Percentiles rank a stretch among this genome's conserved stretches.
Evolutionary conservation across 2,888 invertebrate genomes (phyloP).

Genomic region (Dynastes grantii): DNA sequence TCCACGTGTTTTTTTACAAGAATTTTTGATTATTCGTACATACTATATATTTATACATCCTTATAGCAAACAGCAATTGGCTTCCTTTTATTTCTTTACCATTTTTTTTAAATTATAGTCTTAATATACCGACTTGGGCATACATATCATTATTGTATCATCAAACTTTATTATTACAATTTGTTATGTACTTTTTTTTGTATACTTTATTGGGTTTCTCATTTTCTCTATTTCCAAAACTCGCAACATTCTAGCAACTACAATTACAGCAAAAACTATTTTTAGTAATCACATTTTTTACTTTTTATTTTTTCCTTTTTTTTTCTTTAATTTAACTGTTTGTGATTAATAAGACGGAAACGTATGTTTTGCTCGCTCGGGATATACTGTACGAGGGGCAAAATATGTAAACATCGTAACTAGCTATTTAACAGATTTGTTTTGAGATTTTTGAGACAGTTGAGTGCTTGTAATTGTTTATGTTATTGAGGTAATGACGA

Average conservation of each 20-base stretch:
- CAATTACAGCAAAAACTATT: constrained; percentile 65
- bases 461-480: constrained; percentile 23
- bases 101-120: constrained; percentile 41
- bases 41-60: constrained; percentile 2
- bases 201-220: constrained; percentile 22
- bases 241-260: constrained; percentile 74
- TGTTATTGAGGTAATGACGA: constrained; percentile 23
- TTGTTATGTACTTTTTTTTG: constrained; percentile 18
- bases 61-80: constrained; percentile 47
- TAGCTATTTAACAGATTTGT: constrained; percentile 45
- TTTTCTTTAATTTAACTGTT: constrained; percentile 54
- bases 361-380: constrained; percentile 53
- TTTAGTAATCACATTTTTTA: constrained; percentile 32
- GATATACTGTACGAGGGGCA: neutral
- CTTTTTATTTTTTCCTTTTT: constrained; percentile 39
- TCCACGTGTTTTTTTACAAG: constrained; percentile 32
- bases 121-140: constrained; percentile 28
- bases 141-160: constrained; percentile 8
- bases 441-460: constrained; percentile 51
- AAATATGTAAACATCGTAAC: constrained; percentile 28
- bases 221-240: constrained; percentile 56
- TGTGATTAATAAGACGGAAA: constrained; percentile 57
- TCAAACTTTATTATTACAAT: constrained; percentile 21
- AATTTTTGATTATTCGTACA: constrained; percentile 38
- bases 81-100: constrained; percentile 28